These are phyloP conservation scores for Dermochelys coriacea DNA, from an alignment of 2,797 vertebrate species.

Conservation along the genomic window DNA sequence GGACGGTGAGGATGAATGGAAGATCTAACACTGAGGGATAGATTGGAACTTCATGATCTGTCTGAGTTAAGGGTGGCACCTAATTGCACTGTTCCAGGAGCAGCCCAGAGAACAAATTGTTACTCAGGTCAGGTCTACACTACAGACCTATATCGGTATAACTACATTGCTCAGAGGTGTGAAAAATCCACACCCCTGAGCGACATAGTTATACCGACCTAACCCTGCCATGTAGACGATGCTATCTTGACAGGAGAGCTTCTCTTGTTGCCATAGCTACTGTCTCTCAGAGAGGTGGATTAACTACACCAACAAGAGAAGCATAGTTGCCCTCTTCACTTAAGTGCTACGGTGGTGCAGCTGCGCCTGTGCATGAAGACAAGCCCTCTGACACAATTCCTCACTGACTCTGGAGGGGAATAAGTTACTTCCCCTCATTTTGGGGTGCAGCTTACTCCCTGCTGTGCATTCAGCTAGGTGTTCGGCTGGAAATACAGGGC, in stretches of 20 bases:
- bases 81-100: constrained; percentile 7
- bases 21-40: not conserved
- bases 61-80: not conserved
- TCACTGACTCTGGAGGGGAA: not conserved
- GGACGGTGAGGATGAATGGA: not conserved
- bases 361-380: no score
- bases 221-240: no score
- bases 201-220: no score
- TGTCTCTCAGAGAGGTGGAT: no score
- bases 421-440: not conserved
- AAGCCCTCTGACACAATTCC: not conserved
- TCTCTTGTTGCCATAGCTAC: no score
- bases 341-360: no score
- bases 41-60: constrained; percentile 19
- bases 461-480: not conserved
- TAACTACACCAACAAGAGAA: no score
- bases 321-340: no score
- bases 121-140: not conserved
- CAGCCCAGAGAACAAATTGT: not conserved
- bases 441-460: not conserved
- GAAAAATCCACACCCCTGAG: no score
- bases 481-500: not conserved
- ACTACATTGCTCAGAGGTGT: no score
- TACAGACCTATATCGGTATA: not conserved
- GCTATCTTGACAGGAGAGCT: no score